Evolutionary conservation across 1,140 invertebrate species (phyloP).

Genomic region (Cyclargus thomasi): DNA sequence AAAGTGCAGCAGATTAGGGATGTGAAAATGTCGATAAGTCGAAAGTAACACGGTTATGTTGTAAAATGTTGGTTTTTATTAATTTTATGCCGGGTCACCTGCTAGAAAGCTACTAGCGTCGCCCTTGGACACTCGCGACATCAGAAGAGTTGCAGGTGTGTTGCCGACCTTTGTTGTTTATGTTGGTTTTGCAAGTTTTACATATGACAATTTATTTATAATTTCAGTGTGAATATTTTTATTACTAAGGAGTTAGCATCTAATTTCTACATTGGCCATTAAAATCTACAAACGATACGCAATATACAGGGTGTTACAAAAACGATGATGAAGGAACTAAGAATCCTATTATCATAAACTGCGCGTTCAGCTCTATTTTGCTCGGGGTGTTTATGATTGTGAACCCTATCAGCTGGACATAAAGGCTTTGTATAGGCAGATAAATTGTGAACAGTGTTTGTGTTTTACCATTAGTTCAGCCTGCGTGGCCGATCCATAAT

Average conservation of each 20-base stretch:
- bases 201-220: background rate
- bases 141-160: no score
- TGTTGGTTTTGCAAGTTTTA: no score
- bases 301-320: background rate
- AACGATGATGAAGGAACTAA: background rate
- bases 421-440: background rate
- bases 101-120: no score
- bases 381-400: background rate
- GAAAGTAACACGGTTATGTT: no score
- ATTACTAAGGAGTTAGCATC: background rate
- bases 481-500: conserved; percentile 39
- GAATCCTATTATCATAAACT: conserved; percentile 15
- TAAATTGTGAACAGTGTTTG: background rate
- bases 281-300: background rate
- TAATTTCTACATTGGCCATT: background rate
- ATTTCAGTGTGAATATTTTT: background rate
- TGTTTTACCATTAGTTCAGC: conserved; percentile 11
- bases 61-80: no score
- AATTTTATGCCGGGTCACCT: no score
- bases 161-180: no score
- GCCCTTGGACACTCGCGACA: no score
- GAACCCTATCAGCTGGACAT: no score
- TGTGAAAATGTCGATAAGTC: background rate
- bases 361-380: background rate
- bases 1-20: conserved; percentile 6